These are phyloP conservation scores for Zaprionus capensis DNA, from an alignment of 1,140 invertebrate genomes.

Conservation along the genomic window DNA sequence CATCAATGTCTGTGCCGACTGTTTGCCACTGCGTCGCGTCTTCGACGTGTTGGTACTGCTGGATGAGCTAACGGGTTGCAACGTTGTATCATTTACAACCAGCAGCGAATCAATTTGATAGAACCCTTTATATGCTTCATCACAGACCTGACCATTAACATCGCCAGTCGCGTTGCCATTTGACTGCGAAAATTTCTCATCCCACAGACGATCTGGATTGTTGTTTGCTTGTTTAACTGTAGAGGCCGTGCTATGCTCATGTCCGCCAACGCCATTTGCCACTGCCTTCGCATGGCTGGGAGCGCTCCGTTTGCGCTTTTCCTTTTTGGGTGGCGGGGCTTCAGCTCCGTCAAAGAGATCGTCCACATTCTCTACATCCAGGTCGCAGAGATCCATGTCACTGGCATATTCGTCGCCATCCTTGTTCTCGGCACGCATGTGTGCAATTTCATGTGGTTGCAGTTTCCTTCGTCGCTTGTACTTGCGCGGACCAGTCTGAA, in stretches of 20 bases:
- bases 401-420: conserved; percentile 60
- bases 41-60: conserved; percentile 9
- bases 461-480: conserved; percentile 91
- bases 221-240: conserved; percentile 37
- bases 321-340: conserved; percentile 64
- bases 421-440: conserved; percentile 78
- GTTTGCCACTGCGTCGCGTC: conserved; percentile 38
- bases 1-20: conserved; percentile 12
- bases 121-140: conserved; percentile 53
- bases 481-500: conserved; percentile 89
- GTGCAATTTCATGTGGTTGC: conserved; percentile 87
- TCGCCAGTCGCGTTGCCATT: conserved; percentile 21
- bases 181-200: conserved; percentile 64
- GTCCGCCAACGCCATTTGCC: conserved; percentile 34
- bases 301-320: conserved; percentile 46
- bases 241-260: not conserved
- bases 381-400: conserved; percentile 78
- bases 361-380: conserved; percentile 80
- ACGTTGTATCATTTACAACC: conserved; percentile 61
- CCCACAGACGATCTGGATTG: conserved; percentile 74
- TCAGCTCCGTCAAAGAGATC: conserved; percentile 84
- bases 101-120: conserved; percentile 76
- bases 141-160: conserved; percentile 20
- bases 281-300: conserved; percentile 25
- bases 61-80: conserved; percentile 42